Evolutionary conservation across 1,140 invertebrate species (phyloP).

Genomic region (Drosophila pseudoobscura): DNA sequence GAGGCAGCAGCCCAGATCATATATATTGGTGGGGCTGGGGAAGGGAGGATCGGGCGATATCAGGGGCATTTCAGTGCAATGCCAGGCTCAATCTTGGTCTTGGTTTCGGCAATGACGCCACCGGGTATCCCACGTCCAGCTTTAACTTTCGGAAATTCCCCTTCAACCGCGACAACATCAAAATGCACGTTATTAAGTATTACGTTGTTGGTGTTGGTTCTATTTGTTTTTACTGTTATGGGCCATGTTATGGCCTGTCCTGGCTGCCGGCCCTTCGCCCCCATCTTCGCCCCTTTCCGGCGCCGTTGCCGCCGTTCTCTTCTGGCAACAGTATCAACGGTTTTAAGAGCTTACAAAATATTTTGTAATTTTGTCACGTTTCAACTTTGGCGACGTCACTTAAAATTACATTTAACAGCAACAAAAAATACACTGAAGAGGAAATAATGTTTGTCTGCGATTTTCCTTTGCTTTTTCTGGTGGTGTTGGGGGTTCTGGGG

Average conservation of each 20-base stretch:
- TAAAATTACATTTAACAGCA: conserved; percentile 75
- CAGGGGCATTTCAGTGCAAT: conserved; percentile 2
- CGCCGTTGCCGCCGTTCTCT: conserved; percentile 16
- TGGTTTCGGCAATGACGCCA: too few relatives aligned
- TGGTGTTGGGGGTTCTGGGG: too few relatives aligned
- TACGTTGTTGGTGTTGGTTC: conserved; percentile 60
- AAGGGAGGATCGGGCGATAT: background rate
- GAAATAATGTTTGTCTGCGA: conserved; percentile 69
- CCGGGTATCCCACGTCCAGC: background rate
- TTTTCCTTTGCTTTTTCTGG: conserved; percentile 22
- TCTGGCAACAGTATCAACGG: conserved; percentile 57
- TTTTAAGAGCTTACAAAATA: conserved; percentile 77
- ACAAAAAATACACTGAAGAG: conserved; percentile 18
- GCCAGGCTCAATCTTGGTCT: background rate
- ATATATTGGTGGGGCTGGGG: too few relatives aligned
- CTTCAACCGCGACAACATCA: conserved; percentile 61
- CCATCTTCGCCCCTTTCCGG: too few relatives aligned
- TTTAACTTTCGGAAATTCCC: conserved; percentile 18
- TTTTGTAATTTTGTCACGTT: conserved; percentile 79
- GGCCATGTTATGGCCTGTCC: conserved; percentile 67
- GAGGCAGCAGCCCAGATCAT: background rate
- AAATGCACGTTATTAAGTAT: conserved; percentile 77
- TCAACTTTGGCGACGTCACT: conserved; percentile 75
- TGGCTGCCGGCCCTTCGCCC: conserved; percentile 10
- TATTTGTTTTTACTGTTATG: conserved; percentile 78